Evolutionary conservation across 1,140 invertebrate genomes (phyloP).

Genomic region (Rhagoletis pomonella): DNA sequence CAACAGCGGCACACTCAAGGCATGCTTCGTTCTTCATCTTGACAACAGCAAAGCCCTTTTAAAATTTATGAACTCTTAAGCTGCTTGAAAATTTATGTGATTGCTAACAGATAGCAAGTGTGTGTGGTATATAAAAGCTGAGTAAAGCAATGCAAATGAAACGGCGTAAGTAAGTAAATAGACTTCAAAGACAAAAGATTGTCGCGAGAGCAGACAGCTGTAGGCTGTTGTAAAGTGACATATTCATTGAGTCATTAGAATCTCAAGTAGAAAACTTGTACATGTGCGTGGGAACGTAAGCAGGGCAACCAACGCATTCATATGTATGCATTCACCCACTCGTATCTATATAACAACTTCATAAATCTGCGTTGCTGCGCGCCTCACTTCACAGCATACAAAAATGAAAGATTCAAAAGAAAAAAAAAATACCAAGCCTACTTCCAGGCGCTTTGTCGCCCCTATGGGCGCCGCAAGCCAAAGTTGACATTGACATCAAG

Average conservation of each 20-base stretch:
- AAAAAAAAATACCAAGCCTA: background rate
- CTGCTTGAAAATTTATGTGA: slow-evolving; percentile 50
- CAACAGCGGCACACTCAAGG: background rate
- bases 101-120: slow-evolving; percentile 37
- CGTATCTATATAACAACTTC: background rate
- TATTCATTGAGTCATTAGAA: background rate
- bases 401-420: too few relatives aligned
- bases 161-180: too few relatives aligned
- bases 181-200: slow-evolving; percentile 25
- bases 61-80: slow-evolving; percentile 51
- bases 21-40: background rate
- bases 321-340: background rate
- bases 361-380: background rate
- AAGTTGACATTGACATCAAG: slow-evolving; percentile 23
- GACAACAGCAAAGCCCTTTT: background rate
- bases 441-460: background rate
- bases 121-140: background rate
- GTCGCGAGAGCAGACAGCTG: background rate
- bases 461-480: background rate
- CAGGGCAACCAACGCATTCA: background rate
- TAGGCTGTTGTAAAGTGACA: background rate
- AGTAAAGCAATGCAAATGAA: background rate
- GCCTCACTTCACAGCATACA: too few relatives aligned
- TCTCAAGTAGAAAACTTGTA: background rate
- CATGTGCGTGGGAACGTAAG: too few relatives aligned